Evolutionary conservation across 2,113 vertebrate genomes (phyloP).

Genomic region (Oreochromis spilurus): DNA sequence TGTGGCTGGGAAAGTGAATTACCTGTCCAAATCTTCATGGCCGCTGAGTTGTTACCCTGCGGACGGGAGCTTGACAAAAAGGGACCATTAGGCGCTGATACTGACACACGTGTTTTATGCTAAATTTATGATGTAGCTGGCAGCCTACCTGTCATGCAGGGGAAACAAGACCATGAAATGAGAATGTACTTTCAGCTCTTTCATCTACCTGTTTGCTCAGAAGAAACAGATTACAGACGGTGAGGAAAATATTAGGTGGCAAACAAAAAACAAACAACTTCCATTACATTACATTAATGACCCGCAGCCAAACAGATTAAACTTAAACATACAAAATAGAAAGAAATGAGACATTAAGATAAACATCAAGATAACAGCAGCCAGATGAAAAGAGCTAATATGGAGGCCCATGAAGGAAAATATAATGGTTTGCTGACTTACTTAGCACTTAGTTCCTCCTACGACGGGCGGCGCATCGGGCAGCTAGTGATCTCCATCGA

Average conservation of each 20-base stretch:
- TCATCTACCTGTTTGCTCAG: background rate
- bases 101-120: background rate
- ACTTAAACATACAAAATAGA: background rate
- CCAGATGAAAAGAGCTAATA: background rate
- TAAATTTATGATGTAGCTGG: background rate
- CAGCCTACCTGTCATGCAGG: background rate
- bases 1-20: conserved; percentile 8
- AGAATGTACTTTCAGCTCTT: background rate
- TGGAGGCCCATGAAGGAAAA: background rate
- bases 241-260: background rate
- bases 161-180: background rate
- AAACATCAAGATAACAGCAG: background rate
- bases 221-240: background rate
- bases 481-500: too few relatives aligned
- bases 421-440: background rate
- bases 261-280: background rate
- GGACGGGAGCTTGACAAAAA: background rate
- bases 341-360: background rate
- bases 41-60: background rate
- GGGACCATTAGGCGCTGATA: background rate
- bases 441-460: too few relatives aligned
- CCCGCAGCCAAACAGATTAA: background rate
- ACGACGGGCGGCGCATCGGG: too few relatives aligned
- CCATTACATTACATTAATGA: background rate
- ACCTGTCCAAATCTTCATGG: conserved; percentile 6